Conservation (phyloP, 2,113 vertebrate species). For the Ophthalmolycus amberensis region DNA sequence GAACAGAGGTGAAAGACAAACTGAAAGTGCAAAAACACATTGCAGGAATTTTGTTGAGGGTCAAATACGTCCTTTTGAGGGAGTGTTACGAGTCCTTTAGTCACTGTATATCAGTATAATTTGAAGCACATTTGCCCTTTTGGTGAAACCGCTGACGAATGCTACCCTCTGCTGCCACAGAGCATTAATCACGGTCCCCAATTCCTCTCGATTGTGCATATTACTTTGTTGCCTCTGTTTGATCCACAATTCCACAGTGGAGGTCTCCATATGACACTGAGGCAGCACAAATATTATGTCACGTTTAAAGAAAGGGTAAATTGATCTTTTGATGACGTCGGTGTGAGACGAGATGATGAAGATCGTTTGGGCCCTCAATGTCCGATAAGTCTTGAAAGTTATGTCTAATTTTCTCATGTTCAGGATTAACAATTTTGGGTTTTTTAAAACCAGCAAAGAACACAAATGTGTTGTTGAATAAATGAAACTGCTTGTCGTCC, state of each 20-base stretch:
- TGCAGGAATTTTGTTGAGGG: background rate
- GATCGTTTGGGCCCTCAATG: background rate
- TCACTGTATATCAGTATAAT: background rate
- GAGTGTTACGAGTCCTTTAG: background rate
- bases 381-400: background rate
- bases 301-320: background rate
- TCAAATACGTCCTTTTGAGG: background rate
- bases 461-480: background rate
- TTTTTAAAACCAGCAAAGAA: background rate
- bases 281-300: background rate
- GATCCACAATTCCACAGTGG: background rate
- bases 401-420: background rate
- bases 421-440: background rate
- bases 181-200: constrained; percentile 20
- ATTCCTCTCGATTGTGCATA: background rate
- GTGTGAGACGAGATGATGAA: background rate
- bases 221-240: background rate
- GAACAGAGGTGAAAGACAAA: background rate
- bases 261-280: background rate
- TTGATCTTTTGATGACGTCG: background rate
- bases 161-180: constrained; percentile 68
- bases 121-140: background rate
- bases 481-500: background rate
- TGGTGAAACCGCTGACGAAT: constrained; percentile 7
- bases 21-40: constrained; percentile 1